phyloP scores from a whole-genome alignment of 2,888 invertebrate species.

The Myathropa florea region DNA sequence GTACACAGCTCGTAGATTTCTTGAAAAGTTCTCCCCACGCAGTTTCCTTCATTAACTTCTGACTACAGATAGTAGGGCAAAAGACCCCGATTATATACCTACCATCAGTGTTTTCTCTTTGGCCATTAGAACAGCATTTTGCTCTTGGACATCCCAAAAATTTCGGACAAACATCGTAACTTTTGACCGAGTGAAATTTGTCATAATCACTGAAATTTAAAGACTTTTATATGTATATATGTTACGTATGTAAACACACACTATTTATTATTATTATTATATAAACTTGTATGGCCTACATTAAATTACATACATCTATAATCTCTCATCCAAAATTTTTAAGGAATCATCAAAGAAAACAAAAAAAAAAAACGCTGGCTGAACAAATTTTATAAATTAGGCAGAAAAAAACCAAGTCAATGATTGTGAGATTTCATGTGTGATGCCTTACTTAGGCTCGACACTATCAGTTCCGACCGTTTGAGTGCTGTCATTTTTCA shows the following conservation, averaged over 20 bases:
- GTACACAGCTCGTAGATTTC: no score
- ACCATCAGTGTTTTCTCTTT: no score
- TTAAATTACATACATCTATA: conserved; percentile 16
- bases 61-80: no score
- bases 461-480: not conserved
- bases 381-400: conserved; percentile 1
- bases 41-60: no score
- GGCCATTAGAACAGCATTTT: no score
- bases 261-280: conserved; percentile 26
- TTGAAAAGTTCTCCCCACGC: no score
- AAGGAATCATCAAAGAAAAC: not conserved
- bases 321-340: not conserved
- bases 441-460: not conserved
- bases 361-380: not conserved
- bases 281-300: conserved; percentile 18
- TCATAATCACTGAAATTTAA: not conserved
- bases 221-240: not conserved
- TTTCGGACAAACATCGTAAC: no score
- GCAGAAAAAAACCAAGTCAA: not conserved
- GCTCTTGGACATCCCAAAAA: no score
- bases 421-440: not conserved
- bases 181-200: no score
- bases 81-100: no score
- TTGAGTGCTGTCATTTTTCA: not conserved
- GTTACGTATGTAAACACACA: not conserved